These are phyloP conservation scores for Pavo muticus DNA, from an alignment of 2,113 vertebrate species.

Conservation along the genomic window DNA sequence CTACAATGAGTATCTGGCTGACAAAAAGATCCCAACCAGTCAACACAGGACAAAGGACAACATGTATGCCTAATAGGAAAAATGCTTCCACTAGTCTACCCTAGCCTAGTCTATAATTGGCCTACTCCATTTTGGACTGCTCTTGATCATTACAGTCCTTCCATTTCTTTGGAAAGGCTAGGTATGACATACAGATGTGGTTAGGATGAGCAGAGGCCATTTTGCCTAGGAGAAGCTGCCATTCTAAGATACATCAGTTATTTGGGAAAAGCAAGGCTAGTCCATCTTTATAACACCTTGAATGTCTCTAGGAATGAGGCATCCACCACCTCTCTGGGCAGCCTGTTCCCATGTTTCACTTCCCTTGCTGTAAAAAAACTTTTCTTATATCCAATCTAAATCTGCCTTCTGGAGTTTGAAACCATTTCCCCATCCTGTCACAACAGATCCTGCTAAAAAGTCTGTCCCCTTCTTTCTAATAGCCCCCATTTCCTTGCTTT, in stretches of 20 bases:
- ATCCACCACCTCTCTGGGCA: too few relatives aligned
- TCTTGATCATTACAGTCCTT: not conserved
- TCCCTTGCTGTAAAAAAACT: not conserved
- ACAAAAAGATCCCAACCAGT: not conserved
- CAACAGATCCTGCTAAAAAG: not conserved
- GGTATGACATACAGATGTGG: fast-evolving
- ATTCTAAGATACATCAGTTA: not conserved
- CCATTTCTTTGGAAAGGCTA: not conserved
- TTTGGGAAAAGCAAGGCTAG: not conserved
- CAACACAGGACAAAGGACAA: not conserved
- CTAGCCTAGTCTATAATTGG: not conserved
- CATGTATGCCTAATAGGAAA: not conserved
- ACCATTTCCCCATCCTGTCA: not conserved
- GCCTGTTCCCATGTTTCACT: not conserved
- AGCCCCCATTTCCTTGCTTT: not conserved
- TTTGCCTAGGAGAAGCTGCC: not conserved
- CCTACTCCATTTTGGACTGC: not conserved
- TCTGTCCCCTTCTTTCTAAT: not conserved
- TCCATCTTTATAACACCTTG: not conserved
- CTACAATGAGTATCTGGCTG: not conserved
- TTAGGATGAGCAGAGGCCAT: not conserved
- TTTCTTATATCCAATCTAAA: not conserved
- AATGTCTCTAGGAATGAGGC: too few relatives aligned
- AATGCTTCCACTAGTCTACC: not conserved
- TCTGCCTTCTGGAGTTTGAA: not conserved